phyloP scores from a whole-genome alignment of 2,888 invertebrate genomes.

The Eilema caniola region DNA sequence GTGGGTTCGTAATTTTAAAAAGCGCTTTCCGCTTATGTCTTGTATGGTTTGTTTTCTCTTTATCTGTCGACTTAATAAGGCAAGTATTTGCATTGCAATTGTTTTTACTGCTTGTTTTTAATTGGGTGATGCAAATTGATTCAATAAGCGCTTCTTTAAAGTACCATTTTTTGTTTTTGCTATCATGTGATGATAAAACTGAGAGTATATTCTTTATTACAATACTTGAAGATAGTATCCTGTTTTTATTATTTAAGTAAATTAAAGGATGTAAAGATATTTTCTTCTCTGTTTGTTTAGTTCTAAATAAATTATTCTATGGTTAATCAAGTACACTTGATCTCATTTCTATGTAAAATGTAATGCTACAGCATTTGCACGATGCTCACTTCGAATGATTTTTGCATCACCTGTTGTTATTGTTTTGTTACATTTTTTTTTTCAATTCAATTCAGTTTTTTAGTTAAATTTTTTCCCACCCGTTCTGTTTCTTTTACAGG shows the following conservation, averaged over 20 bases:
- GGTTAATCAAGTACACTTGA: too few species aligned
- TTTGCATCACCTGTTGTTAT: too few species aligned
- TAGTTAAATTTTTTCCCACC: too few species aligned
- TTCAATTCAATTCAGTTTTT: too few species aligned
- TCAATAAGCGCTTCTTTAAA: constrained; percentile 47
- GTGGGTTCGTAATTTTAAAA: neutral
- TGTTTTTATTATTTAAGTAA: neutral
- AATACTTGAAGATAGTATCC: constrained; percentile 19
- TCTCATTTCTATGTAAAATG: too few species aligned
- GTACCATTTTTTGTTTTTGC: constrained; percentile 30
- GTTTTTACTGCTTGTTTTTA: constrained; percentile 55
- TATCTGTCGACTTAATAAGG: constrained; percentile 60
- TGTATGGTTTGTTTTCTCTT: constrained; percentile 38
- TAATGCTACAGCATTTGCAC: neutral
- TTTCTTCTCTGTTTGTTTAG: neutral
- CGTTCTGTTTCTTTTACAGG: too few species aligned
- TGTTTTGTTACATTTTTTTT: too few species aligned
- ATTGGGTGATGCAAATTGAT: constrained; percentile 53
- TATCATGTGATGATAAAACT: constrained; percentile 31
- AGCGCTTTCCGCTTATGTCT: constrained; percentile 37
- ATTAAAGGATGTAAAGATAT: neutral
- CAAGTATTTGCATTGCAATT: constrained; percentile 63
- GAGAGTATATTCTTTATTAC: constrained; percentile 20
- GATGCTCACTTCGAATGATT: too few species aligned
- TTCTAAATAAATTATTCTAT: neutral